Conservation (phyloP, 2,888 invertebrate genomes). For the Thelaira solivaga region DNA sequence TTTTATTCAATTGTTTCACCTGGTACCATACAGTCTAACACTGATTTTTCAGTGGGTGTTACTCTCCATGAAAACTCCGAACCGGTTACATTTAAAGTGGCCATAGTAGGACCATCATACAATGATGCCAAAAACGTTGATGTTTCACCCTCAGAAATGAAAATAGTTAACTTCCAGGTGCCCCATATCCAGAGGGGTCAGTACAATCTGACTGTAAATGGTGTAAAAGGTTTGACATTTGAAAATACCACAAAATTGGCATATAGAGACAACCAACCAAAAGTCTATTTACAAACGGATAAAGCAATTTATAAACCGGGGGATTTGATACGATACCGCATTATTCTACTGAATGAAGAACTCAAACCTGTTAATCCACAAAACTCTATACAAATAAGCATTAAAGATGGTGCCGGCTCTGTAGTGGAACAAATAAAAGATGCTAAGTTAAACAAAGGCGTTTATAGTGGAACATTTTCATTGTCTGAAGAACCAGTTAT, state of each 20-base stretch:
- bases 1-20: conserved; percentile 88
- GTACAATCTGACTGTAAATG: conserved; percentile 72
- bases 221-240: conserved; percentile 85
- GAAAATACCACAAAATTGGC: conserved; percentile 83
- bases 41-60: conserved; percentile 89
- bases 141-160: conserved; percentile 84
- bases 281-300: conserved; percentile 93
- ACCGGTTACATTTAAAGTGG: conserved; percentile 81
- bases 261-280: conserved; percentile 83
- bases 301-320: conserved; percentile 93
- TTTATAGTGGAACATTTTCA: conserved; percentile 85
- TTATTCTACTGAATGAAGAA: conserved; percentile 84
- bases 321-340: conserved; percentile 85
- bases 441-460: conserved; percentile 83
- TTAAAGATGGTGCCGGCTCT: conserved; percentile 85
- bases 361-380: conserved; percentile 79
- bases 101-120: conserved; percentile 85
- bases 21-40: conserved; percentile 87
- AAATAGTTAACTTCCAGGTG: conserved; percentile 85
- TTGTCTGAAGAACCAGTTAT: conserved; percentile 88
- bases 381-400: conserved; percentile 67
- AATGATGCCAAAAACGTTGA: conserved; percentile 83
- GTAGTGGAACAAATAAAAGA: conserved; percentile 89
- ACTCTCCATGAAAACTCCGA: conserved; percentile 77
- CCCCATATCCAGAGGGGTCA: conserved; percentile 54